phyloP scores from a whole-genome alignment of 2,113 vertebrate species.

The Machaerirhynchus nigripectus region DNA sequence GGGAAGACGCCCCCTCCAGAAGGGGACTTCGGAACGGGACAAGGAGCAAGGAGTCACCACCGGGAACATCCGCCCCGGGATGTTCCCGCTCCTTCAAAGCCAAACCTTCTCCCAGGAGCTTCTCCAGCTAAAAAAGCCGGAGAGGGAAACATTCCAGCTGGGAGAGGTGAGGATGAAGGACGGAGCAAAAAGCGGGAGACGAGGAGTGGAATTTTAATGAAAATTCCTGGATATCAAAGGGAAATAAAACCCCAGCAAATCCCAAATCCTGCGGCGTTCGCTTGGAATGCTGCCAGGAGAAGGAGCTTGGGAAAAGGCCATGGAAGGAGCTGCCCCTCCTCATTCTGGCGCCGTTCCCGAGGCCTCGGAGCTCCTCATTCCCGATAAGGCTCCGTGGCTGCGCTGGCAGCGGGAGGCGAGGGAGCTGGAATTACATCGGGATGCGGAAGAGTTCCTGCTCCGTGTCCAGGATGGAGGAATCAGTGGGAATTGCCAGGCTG shows the following conservation, averaged over 20 bases:
- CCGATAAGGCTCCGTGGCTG: neutral
- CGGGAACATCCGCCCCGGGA: neutral
- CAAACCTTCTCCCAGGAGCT: neutral
- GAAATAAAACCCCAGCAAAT: neutral
- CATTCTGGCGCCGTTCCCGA: neutral
- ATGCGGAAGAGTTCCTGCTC: neutral
- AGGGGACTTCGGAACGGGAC: neutral
- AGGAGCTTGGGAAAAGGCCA: neutral
- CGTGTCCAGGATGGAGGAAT: rapidly evolving
- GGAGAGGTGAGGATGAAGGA: neutral
- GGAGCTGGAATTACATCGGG: neutral
- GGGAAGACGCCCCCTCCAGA: no score
- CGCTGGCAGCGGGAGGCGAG: neutral
- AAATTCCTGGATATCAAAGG: neutral
- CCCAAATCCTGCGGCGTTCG: neutral
- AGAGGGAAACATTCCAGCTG: rapidly evolving
- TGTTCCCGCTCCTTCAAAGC: neutral
- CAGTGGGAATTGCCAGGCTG: neutral
- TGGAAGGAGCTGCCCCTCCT: neutral
- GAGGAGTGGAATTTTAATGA: neutral
- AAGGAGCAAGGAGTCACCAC: neutral
- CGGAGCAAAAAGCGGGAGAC: neutral
- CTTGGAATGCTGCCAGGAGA: neutral
- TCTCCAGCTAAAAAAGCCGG: neutral
- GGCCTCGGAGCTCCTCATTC: neutral